Base-by-base conservation (phyloP, 2,888 invertebrate species). In the Andricus quercusramuli region DNA sequence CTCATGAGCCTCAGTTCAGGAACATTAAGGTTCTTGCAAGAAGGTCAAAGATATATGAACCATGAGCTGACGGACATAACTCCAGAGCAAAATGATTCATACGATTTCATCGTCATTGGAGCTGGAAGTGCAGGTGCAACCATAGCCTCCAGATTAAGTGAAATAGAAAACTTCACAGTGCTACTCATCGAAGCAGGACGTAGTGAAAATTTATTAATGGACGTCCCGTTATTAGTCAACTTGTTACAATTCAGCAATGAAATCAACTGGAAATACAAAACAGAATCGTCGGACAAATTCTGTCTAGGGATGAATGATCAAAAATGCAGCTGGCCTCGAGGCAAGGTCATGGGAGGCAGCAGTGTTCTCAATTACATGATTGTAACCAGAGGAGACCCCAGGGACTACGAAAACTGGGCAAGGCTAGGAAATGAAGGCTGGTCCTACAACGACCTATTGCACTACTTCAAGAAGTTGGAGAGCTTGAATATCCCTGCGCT, bases 331-430 rank as follows among this genome's bases (percentile, higher is more conserved):
- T 90, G 90, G 85, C 91, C 94, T 0, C 87, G 93, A 65, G 97
- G 97, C 4, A 97, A 96, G 91, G 96, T 96, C 0, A 94, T 97
- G 89, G 98, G 98, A 13, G 98, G 97, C 1, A 96, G 95, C 11
- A 96, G 96, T 83, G 95, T 96, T 0, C 93, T 97, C 11, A 97
- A 97, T 90, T 96, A 95, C 86, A 97, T 98, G 97, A 95, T 96
- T 88, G 96, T 96, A 88, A 96, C 96, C 0, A 93, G 96, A 83
- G 97, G 96, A 20, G 94, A 95, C 86, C 93, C 94, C 0, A 92
- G 94, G 6, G 97, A 97, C 89, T 98, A 96, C 90, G 96, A 97
- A 88, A 93, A 94, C 6, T 98, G 98, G 97, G 95, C 95, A 22
- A 41, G 25, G 56, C 76, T 95, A 88, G 97, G 96, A 0, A 96